Base-by-base conservation (phyloP, 1,140 invertebrate genomes). In the Sarcophaga peregrina region DNA sequence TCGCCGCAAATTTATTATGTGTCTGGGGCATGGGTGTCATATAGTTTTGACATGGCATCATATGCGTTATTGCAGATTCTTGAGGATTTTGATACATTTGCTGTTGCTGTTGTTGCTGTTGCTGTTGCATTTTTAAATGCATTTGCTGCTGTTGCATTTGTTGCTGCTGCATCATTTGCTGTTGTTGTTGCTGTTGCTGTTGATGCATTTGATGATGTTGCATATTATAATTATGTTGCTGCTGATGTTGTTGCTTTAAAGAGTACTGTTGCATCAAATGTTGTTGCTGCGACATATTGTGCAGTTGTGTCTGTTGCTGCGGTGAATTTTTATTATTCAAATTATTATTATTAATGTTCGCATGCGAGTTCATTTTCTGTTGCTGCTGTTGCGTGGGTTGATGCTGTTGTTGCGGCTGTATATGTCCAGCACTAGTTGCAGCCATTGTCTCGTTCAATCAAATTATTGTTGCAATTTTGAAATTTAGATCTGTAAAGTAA, bases 351-450 rank as follows among this genome's bases (percentile, higher is more conserved):
- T 48, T 25, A 25, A 82, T 17, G 85, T 82, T 85, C 8, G 74
- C 48, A 81, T 50, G 45, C 6, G 13, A 46, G 84, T 89, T 88
- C 74, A 88, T 68, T 83, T 89, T 88, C 82, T 88, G 86, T 78
- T 87, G 87, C 52, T 76, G 48, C 75, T 50, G 47, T 52, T 52
- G 82, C 37, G 75, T 48, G 0, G 75, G 48, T 45, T 81, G 76
- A 1, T 82, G 83, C 15, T 80, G 83, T 54, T 83, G 75, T 50
- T 83, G 81, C 46, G 68, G 75, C n/a, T 83, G 73, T 20, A 68
- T 15, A n/a, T 62, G 89, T 62, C 89, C 89, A 86, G 89, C 89
- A 83, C 89, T 90, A 82, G 89, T 85, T 80, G 89, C 89, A 83
- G 89, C 89, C 89, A 90, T 90, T 84, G 50, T 9, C 1, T 9